These are phyloP conservation scores for Thumatha senex DNA, from an alignment of 2,888 invertebrate species.

Conservation along the genomic window DNA sequence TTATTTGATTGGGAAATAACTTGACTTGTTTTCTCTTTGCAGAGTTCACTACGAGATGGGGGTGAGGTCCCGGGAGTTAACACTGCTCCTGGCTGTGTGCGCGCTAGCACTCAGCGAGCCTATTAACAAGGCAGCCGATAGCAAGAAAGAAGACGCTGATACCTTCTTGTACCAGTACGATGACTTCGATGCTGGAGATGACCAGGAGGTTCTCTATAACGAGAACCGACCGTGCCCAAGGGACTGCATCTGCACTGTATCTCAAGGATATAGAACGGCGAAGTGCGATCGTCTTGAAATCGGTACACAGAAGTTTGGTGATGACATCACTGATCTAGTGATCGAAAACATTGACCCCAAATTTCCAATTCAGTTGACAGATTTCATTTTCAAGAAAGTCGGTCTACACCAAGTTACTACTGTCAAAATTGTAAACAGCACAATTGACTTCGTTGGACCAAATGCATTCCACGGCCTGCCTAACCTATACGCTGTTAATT, in stretches of 20 bases:
- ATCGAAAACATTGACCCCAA: conserved; percentile 85
- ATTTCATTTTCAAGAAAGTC: conserved; percentile 84
- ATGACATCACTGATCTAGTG: conserved; percentile 86
- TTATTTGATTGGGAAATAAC: conserved; percentile 21
- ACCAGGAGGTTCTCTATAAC: conserved; percentile 75
- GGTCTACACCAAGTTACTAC: conserved; percentile 86
- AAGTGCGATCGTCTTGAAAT: conserved; percentile 87
- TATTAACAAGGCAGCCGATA: conserved; percentile 62
- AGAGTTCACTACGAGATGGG: conserved; percentile 81
- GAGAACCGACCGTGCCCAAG: conserved; percentile 84
- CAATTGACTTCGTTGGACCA: conserved; percentile 85
- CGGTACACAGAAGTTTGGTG: conserved; percentile 86
- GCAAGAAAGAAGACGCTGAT: conserved; percentile 59
- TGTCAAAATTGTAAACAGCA: conserved; percentile 87
- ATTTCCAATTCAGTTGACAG: conserved; percentile 83
- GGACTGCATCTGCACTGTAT: conserved; percentile 85
- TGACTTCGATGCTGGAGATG: conserved; percentile 72
- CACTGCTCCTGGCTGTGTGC: conserved; percentile 77
- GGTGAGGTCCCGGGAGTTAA: conserved; percentile 76
- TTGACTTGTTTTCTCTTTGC: conserved; percentile 51
- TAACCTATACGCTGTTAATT: conserved; percentile 86
- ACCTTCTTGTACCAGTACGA: conserved; percentile 68
- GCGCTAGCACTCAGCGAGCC: conserved; percentile 67
- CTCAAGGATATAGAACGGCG: conserved; percentile 84
- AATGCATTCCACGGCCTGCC: conserved; percentile 88